Percentiles rank a stretch among this genome's conserved stretches.
Evolutionary conservation across 23 tunicate species (phyloP).

Genomic region (Diplosoma virens): DNA sequence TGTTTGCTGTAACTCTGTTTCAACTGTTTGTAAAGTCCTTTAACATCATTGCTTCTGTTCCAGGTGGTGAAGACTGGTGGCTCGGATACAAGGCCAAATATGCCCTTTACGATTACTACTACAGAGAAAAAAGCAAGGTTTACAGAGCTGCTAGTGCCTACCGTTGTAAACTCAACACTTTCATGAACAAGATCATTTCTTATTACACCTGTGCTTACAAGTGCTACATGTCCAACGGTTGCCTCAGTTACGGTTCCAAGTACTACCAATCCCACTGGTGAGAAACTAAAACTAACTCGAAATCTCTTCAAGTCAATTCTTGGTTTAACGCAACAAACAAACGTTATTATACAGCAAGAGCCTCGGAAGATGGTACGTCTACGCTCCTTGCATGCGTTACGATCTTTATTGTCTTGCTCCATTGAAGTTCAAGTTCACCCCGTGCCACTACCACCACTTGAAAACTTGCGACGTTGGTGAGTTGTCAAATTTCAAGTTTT

Average conservation of each 20-base stretch:
- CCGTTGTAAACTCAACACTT: background rate
- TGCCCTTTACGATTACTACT: background rate
- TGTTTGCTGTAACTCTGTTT: too few species aligned
- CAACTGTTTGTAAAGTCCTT: too few species aligned
- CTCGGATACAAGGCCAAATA: background rate
- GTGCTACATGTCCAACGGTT: constrained; percentile 15
- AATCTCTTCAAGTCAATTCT: background rate
- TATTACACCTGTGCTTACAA: constrained; percentile 21
- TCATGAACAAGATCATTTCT: background rate
- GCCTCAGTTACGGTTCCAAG: background rate
- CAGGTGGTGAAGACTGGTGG: constrained; percentile 19
- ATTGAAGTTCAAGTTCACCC: constrained; percentile 22
- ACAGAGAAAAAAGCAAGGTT: constrained; percentile 9
- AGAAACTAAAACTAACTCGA: background rate
- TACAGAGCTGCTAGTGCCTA: background rate
- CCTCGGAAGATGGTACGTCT: constrained; percentile 40
- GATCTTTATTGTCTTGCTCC: constrained; percentile 25
- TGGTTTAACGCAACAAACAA: background rate
- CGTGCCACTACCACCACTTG: constrained; percentile 24
- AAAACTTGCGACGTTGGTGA: constrained; percentile 47
- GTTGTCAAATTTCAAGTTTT: background rate
- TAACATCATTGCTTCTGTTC: too few species aligned
- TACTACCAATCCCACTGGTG: constrained; percentile 17
- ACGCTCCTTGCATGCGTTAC: constrained; percentile 9
- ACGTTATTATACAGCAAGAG: background rate